Percentiles rank a stretch among this genome's conserved stretches.
phyloP scores from a whole-genome alignment of 2,888 invertebrate genomes.

The Drosophila maculinotata region DNA sequence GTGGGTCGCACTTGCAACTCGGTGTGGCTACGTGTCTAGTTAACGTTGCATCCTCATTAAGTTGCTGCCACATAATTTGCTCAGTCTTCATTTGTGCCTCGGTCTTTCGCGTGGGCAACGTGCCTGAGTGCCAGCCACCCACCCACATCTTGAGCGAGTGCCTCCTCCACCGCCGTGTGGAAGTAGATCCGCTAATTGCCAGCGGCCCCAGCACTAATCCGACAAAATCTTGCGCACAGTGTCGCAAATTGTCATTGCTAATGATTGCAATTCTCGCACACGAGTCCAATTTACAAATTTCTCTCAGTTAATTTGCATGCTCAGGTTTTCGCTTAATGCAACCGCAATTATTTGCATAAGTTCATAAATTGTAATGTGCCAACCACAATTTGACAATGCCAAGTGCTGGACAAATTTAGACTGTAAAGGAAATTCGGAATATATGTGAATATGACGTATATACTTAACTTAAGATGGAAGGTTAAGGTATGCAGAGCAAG shows the following conservation, averaged over 20 bases:
- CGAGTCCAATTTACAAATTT: constrained; percentile 25
- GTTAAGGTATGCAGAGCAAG: not conserved
- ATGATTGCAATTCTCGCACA: constrained; percentile 41
- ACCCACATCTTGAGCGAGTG: constrained; percentile 59
- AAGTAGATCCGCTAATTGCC: constrained; percentile 79
- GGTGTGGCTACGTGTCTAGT: constrained; percentile 72
- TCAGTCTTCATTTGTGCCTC: too few species aligned
- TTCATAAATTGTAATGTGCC: constrained; percentile 36
- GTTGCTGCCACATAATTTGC: constrained; percentile 72
- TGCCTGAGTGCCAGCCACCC: constrained; percentile 77
- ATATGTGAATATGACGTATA: constrained; percentile 5
- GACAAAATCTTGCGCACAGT: constrained; percentile 60
- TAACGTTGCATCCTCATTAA: constrained; percentile 81
- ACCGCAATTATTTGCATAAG: constrained; percentile 23
- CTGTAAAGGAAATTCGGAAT: constrained; percentile 13
- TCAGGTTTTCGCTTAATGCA: constrained; percentile 13
- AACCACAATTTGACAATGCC: constrained; percentile 37
- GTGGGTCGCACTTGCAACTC: constrained; percentile 24
- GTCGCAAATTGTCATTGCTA: constrained; percentile 56
- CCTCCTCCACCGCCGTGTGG: constrained; percentile 37
- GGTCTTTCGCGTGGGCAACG: constrained; percentile 58
- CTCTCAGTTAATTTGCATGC: constrained; percentile 53
- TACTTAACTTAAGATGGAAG: too few species aligned
- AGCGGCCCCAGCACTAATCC: constrained; percentile 65
- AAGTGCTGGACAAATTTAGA: constrained; percentile 9